Evolutionary conservation across 2,888 invertebrate species (phyloP).

Genomic region (Chymomyza procnemis): DNA sequence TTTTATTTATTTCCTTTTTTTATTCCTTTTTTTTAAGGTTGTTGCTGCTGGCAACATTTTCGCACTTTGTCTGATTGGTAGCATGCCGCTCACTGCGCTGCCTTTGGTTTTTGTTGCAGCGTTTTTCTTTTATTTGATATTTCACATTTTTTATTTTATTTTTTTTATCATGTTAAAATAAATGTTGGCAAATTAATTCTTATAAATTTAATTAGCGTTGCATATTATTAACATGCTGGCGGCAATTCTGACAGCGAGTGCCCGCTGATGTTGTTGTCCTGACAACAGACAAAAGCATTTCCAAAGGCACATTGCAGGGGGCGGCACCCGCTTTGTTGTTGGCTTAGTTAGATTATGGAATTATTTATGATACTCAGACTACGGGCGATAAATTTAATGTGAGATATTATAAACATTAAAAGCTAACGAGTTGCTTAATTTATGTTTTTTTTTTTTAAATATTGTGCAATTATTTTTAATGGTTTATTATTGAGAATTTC

Average conservation of each 20-base stretch:
- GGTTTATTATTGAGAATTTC: too few species aligned
- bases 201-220: slow-evolving; percentile 72
- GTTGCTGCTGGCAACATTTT: slow-evolving; percentile 46
- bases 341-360: not conserved
- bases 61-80: slow-evolving; percentile 30
- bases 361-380: not conserved
- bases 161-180: slow-evolving; percentile 24
- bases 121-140: not conserved
- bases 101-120: not conserved
- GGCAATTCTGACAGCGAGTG: slow-evolving; percentile 32
- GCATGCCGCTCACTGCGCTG: not conserved
- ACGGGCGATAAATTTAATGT: not conserved
- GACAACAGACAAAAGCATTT: not conserved
- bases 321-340: not conserved
- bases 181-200: slow-evolving; percentile 60
- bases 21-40: slow-evolving; percentile 11
- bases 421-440: not conserved
- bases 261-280: not conserved
- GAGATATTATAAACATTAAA: not conserved
- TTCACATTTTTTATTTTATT: too few species aligned
- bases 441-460: not conserved
- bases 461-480: not conserved
- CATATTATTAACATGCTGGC: slow-evolving; percentile 38
- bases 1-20: slow-evolving; percentile 15
- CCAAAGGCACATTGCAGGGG: not conserved